These are phyloP conservation scores for Neotoxoptera formosana DNA, from an alignment of 1,140 invertebrate species.

Conservation along the genomic window DNA sequence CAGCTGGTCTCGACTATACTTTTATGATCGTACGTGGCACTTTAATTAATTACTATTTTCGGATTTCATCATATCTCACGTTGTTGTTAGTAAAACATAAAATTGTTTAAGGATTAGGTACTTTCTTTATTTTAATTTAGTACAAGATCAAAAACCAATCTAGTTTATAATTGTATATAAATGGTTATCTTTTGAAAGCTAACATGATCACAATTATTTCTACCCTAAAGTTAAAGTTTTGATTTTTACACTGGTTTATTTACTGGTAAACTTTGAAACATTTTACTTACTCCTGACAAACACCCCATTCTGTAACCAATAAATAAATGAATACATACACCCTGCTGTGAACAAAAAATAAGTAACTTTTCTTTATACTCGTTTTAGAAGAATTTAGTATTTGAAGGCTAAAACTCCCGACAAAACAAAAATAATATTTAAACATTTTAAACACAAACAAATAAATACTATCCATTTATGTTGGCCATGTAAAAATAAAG, in stretches of 20 bases:
- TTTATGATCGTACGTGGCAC: neutral
- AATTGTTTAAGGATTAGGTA: neutral
- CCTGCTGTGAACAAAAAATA: neutral
- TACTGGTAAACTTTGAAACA: neutral
- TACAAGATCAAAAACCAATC: neutral
- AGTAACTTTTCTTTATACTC: neutral
- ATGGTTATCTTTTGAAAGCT: neutral
- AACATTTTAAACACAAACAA: neutral
- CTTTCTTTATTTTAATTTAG: neutral
- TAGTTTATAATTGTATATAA: neutral
- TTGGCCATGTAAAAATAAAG: neutral
- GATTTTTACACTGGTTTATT: neutral
- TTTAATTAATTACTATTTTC: constrained; percentile 18
- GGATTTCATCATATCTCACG: neutral
- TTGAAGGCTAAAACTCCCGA: neutral
- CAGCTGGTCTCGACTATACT: constrained; percentile 15
- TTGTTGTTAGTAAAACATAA: neutral
- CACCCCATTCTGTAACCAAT: neutral
- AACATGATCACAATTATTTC: neutral
- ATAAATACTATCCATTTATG: neutral
- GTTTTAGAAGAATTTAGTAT: neutral
- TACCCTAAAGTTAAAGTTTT: neutral
- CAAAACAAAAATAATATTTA: neutral
- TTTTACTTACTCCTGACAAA: neutral
- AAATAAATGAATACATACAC: neutral